Percentiles rank a stretch among this genome's conserved stretches.
Evolutionary conservation across 2,888 invertebrate genomes (phyloP).

Genomic region (Shargacucullia verbasci): DNA sequence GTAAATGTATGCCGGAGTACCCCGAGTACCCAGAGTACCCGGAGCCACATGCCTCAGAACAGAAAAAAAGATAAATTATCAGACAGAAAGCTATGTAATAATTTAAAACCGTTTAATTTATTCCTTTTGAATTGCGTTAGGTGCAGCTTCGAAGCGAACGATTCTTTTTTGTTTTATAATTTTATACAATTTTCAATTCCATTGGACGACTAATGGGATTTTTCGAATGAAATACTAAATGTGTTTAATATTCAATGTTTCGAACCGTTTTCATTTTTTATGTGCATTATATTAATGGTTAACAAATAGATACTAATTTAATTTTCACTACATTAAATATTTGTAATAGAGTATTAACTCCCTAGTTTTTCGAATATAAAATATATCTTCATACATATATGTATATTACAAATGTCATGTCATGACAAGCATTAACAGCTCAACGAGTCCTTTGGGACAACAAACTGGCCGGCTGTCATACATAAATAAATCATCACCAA

Average conservation of each 20-base stretch:
- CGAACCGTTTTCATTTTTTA: conserved; percentile 33
- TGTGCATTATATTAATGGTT: conserved; percentile 21
- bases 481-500: conserved; percentile 31
- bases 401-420: conserved; percentile 20
- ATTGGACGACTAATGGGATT: conserved; percentile 28
- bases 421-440: conserved; percentile 39
- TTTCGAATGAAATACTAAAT: conserved; percentile 23
- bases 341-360: conserved; percentile 12
- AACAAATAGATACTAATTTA: conserved; percentile 16
- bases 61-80: conserved; percentile 62
- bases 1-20: conserved; percentile 53
- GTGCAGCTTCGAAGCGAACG: conserved; percentile 37
- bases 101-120: conserved; percentile 66
- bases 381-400: conserved; percentile 23
- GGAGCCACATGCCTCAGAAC: conserved; percentile 47
- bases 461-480: conserved; percentile 5
- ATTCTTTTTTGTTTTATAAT: conserved; percentile 42
- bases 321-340: conserved; percentile 10
- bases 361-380: conserved; percentile 15
- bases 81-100: conserved; percentile 62
- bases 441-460: conserved; percentile 19
- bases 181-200: conserved; percentile 48
- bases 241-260: conserved; percentile 34
- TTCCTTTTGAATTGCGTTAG: conserved; percentile 59
- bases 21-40: conserved; percentile 20